These are phyloP conservation scores for Myotis yumanensis DNA, from an alignment of 2,113 vertebrate genomes.

Conservation along the genomic window DNA sequence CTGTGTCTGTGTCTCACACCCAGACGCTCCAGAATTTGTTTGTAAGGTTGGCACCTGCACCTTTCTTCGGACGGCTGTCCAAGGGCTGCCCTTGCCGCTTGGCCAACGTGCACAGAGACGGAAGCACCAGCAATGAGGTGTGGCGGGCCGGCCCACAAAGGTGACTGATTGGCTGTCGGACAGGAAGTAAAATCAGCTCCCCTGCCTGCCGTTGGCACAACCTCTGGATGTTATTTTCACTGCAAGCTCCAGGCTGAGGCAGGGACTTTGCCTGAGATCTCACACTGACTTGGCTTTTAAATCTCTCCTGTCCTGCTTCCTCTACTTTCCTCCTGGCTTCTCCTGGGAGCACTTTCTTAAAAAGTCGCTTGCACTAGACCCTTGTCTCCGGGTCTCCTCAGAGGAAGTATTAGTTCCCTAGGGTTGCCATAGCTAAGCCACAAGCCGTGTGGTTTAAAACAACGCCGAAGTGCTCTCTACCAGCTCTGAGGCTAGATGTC, in stretches of 20 bases:
- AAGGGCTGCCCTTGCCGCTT: background rate
- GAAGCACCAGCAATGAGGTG: background rate
- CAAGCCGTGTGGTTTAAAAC: background rate
- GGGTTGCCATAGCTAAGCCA: background rate
- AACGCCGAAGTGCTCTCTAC: background rate
- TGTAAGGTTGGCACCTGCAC: background rate
- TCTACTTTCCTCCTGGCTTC: background rate
- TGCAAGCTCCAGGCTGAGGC: background rate
- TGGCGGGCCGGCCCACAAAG: too few species aligned
- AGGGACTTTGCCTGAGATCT: background rate
- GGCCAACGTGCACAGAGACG: background rate
- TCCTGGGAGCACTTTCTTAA: background rate
- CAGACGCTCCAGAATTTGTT: background rate
- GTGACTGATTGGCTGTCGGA: accelerated
- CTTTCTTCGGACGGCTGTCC: background rate
- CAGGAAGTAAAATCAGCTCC: background rate
- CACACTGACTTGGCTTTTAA: background rate
- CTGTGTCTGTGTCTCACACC: background rate
- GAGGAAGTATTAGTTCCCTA: background rate
- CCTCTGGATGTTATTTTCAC: background rate
- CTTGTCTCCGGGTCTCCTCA: background rate
- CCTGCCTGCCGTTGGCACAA: background rate
- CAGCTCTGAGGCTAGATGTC: background rate
- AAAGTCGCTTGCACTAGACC: background rate
- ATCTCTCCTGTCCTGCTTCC: background rate